Evolutionary conservation across 2,888 invertebrate genomes (phyloP).

Genomic region (Trichogramma evanescens): DNA sequence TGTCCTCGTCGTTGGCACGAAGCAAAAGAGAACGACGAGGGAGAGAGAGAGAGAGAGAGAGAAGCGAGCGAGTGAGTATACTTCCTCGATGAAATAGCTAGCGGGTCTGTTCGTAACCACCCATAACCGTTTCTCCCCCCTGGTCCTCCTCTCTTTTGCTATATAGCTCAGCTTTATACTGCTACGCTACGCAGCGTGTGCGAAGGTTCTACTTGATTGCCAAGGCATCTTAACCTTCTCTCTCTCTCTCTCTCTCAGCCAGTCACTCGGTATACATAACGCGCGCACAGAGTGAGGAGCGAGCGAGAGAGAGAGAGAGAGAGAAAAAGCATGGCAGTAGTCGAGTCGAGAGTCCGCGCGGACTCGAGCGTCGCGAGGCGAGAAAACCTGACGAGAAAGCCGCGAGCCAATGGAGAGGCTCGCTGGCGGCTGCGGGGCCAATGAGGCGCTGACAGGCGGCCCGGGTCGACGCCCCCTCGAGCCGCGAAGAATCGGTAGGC

Average conservation of each 20-base stretch:
- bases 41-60: neutral
- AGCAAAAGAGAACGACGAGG: neutral
- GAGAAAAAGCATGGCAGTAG: neutral
- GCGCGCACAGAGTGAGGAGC: neutral
- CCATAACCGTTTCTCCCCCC: conserved; percentile 41
- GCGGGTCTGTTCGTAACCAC: conserved; percentile 35
- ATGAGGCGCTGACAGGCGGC: conserved; percentile 11
- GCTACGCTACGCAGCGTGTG: conserved; percentile 30
- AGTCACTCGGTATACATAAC: neutral
- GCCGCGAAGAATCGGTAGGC: conserved; percentile 36
- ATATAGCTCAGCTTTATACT: no score
- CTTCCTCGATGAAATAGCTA: conserved; percentile 17
- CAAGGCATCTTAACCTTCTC: conserved; percentile 44
- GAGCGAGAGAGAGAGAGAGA: neutral
- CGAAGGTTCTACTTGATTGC: conserved; percentile 48
- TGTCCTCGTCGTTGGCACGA: neutral
- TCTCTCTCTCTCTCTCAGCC: conserved; percentile 3
- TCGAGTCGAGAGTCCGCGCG: conserved; percentile 33
- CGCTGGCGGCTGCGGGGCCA: no score
- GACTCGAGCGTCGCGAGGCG: conserved; percentile 23
- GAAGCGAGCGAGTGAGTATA: conserved; percentile 2
- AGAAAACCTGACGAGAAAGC: conserved; percentile 30
- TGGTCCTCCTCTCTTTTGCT: no score
- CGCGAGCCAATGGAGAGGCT: conserved; percentile 10
- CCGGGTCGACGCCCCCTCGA: conserved; percentile 33